Conservation (phyloP, 2,113 vertebrate genomes). For the Ammodytes marinus region DNA sequence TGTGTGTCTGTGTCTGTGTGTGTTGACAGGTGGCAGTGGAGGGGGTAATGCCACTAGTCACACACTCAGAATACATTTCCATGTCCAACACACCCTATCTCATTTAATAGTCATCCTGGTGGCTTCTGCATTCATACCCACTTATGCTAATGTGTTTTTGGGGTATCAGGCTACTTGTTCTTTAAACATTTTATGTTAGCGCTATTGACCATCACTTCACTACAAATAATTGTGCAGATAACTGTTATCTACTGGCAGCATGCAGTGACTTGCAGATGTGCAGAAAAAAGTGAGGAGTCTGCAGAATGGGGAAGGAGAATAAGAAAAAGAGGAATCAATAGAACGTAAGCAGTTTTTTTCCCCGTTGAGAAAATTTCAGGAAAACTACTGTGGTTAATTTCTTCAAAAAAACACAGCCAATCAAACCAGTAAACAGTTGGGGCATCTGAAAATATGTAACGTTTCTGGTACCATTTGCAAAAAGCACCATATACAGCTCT, state of each 20-base stretch:
- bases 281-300: slow-evolving; percentile 72
- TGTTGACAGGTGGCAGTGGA: slow-evolving; percentile 61
- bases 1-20: neutral
- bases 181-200: slow-evolving; percentile 75
- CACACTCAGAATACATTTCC: slow-evolving; percentile 59
- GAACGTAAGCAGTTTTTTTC: slow-evolving; percentile 75
- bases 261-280: slow-evolving; percentile 67
- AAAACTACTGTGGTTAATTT: slow-evolving; percentile 50
- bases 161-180: slow-evolving; percentile 57
- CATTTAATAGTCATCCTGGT: slow-evolving; percentile 56
- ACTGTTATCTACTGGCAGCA: slow-evolving; percentile 72
- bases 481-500: neutral
- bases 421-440: slow-evolving; percentile 34
- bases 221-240: slow-evolving; percentile 76
- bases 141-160: slow-evolving; percentile 75
- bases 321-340: slow-evolving; percentile 73
- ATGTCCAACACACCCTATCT: slow-evolving; percentile 46
- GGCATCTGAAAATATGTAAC: slow-evolving; percentile 4
- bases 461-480: neutral
- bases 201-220: slow-evolving; percentile 77
- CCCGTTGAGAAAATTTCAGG: slow-evolving; percentile 55
- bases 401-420: slow-evolving; percentile 27
- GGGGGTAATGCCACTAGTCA: slow-evolving; percentile 51
- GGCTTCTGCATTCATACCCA: slow-evolving; percentile 66
- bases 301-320: slow-evolving; percentile 67